Conservation (phyloP, 2,797 vertebrate genomes). For the Urosaurus nigricauda region DNA sequence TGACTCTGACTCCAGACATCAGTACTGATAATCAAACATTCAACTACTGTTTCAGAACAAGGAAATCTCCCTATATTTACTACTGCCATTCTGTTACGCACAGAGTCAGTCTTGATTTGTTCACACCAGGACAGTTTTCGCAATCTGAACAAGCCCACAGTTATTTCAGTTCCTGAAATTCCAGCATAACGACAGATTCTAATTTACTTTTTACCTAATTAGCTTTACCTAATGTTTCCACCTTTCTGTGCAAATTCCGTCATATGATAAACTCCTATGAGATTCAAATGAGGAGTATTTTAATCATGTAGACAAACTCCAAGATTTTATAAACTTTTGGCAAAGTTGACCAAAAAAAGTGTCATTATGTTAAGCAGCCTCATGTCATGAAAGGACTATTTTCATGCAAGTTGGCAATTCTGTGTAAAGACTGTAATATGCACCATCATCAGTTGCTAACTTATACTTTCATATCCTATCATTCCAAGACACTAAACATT, state of each 20-base stretch:
- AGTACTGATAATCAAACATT: slow-evolving; percentile 1
- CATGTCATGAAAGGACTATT: background rate
- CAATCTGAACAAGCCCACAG: slow-evolving; percentile 33
- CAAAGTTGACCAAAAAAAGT: background rate
- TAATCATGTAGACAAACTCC: too few relatives aligned
- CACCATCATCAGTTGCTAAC: background rate
- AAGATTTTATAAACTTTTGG: background rate
- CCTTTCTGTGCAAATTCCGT: too few relatives aligned
- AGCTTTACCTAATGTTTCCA: too few relatives aligned
- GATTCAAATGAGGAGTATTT: too few relatives aligned
- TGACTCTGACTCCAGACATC: slow-evolving; percentile 10
- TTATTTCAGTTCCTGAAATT: slow-evolving; percentile 60
- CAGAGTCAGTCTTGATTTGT: slow-evolving; percentile 40
- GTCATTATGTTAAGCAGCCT: background rate
- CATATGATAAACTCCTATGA: too few relatives aligned
- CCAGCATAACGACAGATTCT: slow-evolving; percentile 44
- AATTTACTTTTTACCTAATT: too few relatives aligned
- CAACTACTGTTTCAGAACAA: slow-evolving; percentile 26
- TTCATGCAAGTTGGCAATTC: background rate
- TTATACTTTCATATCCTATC: background rate
- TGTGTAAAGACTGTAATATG: background rate
- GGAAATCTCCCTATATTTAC: slow-evolving; percentile 16
- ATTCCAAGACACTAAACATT: background rate
- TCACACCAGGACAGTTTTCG: slow-evolving; percentile 37
- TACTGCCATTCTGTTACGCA: slow-evolving; percentile 22